phyloP scores from a whole-genome alignment of 2,888 invertebrate genomes.

The Nymphalis urticae region DNA sequence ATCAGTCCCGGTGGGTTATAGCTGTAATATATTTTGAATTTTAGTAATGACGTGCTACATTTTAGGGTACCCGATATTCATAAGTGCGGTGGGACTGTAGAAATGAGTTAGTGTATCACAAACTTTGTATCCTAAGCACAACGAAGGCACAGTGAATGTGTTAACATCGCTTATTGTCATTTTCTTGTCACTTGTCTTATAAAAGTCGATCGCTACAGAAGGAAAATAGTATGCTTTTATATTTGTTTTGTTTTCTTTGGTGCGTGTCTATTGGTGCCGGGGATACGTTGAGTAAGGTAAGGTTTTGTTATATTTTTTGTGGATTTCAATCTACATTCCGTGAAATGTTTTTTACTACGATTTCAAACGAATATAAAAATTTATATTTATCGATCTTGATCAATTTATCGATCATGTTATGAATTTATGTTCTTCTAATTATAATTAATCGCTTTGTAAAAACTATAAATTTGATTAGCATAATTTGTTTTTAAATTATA shows the following conservation, averaged over 20 bases:
- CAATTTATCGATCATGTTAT: not conserved
- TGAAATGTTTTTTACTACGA: slow-evolving; percentile 5
- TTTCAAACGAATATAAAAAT: not conserved
- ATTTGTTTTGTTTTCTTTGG: slow-evolving; percentile 52
- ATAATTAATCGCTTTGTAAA: not conserved
- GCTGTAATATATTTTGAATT: slow-evolving; percentile 42
- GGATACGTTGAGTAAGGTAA: slow-evolving; percentile 55
- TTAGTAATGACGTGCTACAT: slow-evolving; percentile 55
- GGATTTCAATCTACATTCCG: not conserved
- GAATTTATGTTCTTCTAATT: slow-evolving; percentile 5
- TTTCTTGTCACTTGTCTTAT: slow-evolving; percentile 13
- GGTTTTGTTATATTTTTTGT: slow-evolving; percentile 38
- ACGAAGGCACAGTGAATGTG: slow-evolving; percentile 14
- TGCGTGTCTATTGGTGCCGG: slow-evolving; percentile 48
- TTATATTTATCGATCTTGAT: not conserved
- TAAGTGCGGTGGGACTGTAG: slow-evolving; percentile 64
- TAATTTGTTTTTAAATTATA: not conserved
- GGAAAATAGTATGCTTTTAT: slow-evolving; percentile 53
- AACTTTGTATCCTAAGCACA: slow-evolving; percentile 59
- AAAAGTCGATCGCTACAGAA: slow-evolving; percentile 3
- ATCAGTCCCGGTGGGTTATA: slow-evolving; percentile 28
- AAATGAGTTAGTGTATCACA: slow-evolving; percentile 75
- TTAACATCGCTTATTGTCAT: slow-evolving; percentile 3
- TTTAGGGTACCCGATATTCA: slow-evolving; percentile 60
- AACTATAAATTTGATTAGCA: not conserved